Evolutionary conservation across 2,888 invertebrate genomes (phyloP).

Genomic region (Carcina quercana): DNA sequence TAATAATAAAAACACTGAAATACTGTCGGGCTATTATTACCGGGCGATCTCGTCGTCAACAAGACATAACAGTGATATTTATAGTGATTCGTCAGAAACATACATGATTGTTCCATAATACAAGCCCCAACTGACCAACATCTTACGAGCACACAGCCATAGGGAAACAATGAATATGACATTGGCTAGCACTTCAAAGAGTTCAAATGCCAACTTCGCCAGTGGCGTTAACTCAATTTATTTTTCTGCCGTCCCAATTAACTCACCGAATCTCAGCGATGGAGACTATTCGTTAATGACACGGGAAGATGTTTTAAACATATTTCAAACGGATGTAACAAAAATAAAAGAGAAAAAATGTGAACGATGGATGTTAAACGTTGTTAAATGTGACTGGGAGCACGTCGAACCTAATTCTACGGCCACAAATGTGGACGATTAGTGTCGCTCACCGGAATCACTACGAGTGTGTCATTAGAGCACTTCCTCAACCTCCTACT

Average conservation of each 20-base stretch:
- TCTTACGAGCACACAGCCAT: no score
- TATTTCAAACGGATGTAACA: constrained; percentile 34
- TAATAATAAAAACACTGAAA: no score
- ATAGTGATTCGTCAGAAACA: no score
- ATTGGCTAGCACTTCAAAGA: no score
- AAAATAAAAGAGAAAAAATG: constrained; percentile 21
- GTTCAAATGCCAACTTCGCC: no score
- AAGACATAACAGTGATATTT: no score
- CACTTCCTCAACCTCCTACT: constrained; percentile 38
- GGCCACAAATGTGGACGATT: constrained; percentile 32
- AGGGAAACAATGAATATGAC: no score
- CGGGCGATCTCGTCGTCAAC: no score
- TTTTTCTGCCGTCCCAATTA: constrained; percentile 9
- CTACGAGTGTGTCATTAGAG: constrained; percentile 49
- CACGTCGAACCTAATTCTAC: constrained; percentile 9
- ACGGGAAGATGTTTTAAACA: constrained; percentile 4
- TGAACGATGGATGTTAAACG: constrained; percentile 11
- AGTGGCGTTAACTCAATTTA: no score
- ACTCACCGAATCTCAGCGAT: constrained; percentile 4
- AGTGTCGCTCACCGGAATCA: constrained; percentile 56
- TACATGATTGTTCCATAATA: no score
- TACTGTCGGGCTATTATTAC: no score
- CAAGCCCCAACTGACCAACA: no score
- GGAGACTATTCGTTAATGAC: constrained; percentile 10
- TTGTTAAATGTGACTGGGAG: constrained; percentile 20